phyloP scores from a whole-genome alignment of 2,888 invertebrate genomes.

The Drosophila putrida region DNA sequence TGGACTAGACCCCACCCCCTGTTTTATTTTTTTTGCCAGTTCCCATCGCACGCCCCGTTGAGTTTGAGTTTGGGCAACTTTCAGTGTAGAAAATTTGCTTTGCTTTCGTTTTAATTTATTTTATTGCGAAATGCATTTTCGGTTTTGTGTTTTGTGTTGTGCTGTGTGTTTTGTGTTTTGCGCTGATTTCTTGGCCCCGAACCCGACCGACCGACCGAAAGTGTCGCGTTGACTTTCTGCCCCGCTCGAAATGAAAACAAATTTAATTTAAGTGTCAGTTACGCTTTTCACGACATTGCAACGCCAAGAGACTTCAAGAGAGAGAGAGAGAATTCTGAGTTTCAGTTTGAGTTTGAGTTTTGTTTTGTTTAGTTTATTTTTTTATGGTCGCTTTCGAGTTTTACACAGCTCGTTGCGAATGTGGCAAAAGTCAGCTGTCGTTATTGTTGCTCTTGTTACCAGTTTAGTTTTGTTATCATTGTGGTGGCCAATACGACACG shows the following conservation, averaged over 20 bases:
- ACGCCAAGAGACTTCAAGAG: conserved; percentile 9
- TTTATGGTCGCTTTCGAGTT: conserved; percentile 5
- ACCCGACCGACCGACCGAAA: no score
- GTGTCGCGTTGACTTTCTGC: conserved; percentile 73
- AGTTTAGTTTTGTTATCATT: conserved; percentile 64
- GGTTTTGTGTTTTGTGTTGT: conserved; percentile 33
- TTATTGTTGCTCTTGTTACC: conserved; percentile 54
- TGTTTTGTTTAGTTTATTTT: not conserved
- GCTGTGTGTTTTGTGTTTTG: conserved; percentile 33
- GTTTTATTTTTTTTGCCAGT: conserved; percentile 29
- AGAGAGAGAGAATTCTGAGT: conserved; percentile 17
- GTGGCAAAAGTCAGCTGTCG: conserved; percentile 55
- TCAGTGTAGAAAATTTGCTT: conserved; percentile 64
- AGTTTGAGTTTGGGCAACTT: conserved; percentile 54
- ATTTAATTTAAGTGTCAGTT: conserved; percentile 78
- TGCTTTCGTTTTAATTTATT: conserved; percentile 76
- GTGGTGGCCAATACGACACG: conserved; percentile 74
- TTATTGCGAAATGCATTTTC: conserved; percentile 70
- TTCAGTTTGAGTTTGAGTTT: conserved; percentile 37
- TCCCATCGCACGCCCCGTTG: conserved; percentile 59
- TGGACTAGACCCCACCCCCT: conserved; percentile 6
- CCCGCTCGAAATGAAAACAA: conserved; percentile 67
- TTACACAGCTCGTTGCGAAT: conserved; percentile 28
- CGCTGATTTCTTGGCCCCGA: conserved; percentile 60
- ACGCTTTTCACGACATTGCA: conserved; percentile 68